phyloP scores from a whole-genome alignment of 92 coral and sea anemone genomes.

The Siderastrea siderea region DNA sequence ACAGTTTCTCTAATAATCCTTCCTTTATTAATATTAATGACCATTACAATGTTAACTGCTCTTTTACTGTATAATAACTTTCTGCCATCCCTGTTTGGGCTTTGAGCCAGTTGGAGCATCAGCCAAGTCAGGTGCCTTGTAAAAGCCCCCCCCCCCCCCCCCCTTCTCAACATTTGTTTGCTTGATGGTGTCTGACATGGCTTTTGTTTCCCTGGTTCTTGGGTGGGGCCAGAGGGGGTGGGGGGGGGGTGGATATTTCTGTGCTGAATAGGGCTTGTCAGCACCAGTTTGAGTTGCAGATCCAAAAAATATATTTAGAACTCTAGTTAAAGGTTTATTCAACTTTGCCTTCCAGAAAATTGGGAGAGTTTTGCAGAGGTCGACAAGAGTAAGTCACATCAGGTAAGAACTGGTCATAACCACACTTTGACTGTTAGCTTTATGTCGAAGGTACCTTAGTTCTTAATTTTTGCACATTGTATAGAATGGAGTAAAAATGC shows the following conservation, averaged over 20 bases:
- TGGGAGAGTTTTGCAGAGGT: conserved; percentile 95
- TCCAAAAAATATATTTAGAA: conserved; percentile 1
- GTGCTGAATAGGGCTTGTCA: conserved; percentile 25
- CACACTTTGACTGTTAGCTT: not conserved
- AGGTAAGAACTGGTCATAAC: conserved; percentile 59
- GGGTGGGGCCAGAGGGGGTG: not conserved
- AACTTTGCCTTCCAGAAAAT: conserved; percentile 69
- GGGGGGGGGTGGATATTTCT: not conserved
- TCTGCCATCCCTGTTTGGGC: conserved; percentile 42
- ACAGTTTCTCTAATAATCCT: not conserved
- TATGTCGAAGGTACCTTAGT: no score
- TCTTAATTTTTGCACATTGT: no score
- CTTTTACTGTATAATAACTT: not conserved
- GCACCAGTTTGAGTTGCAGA: conserved; percentile 13
- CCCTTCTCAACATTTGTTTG: conserved; percentile 4
- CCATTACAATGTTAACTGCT: not conserved
- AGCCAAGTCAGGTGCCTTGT: not conserved
- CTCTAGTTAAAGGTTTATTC: conserved; percentile 10
- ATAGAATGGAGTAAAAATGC: not conserved
- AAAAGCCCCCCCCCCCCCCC: not conserved
- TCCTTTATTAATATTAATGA: not conserved
- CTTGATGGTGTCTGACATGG: conserved; percentile 4
- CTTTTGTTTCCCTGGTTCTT: not conserved
- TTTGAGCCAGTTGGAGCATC: conserved; percentile 10
- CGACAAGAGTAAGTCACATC: conserved; percentile 95